Evolutionary conservation across 2,888 invertebrate genomes (phyloP), one percentile per base, ranked within the genome.

Genomic region (Microctonus aethiopoides): DNA sequence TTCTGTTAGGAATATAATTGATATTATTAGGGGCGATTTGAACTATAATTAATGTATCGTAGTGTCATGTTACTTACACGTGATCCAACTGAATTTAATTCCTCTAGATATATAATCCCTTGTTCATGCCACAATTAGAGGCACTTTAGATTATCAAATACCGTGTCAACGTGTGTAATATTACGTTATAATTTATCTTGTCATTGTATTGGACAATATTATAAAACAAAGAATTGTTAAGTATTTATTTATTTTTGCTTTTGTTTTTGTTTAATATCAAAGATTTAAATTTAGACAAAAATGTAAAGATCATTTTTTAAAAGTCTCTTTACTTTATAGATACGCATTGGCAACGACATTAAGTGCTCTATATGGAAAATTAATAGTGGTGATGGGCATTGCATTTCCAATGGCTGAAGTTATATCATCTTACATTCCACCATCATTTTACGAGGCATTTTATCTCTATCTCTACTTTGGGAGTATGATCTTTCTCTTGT

Each of bases 361-460:
- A 76, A 97, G 97, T 74, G 97, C 97, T 0, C 90, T 98, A 32
- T 98, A 98, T 86, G 97, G 96, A 59, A 96, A 97, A 87, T 90
- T 97, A 64, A 88, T 98, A 79, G 96, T 97, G 52, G 96, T 97
- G 59, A 95, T 97, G 94, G 97, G 97, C 74, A 93, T 96, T 75
- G 96, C 97, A 16, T 96, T 98, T 87, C 97, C 97, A 64, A 94
- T 98, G 93, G 95, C 97, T 74, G 97, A 97, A 90, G 96, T 97
- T 79, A 96, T 97, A 84, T 96, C 96, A 56, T 95, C 95, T 24
- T 95, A 95, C 88, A 95, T 97, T 84, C 96, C 97, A 81, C 95
- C 95, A 75, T 95, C 95, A 34, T 96, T 95, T 87, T 97, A 96
- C 87, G 96, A 96, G 90, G 95, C 93, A 11, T 95, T 94, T 88